These are phyloP conservation scores for Oopsacas minuta DNA, from an alignment of 37 sponge, comb jelly and placozoan species.

Conservation along the genomic window DNA sequence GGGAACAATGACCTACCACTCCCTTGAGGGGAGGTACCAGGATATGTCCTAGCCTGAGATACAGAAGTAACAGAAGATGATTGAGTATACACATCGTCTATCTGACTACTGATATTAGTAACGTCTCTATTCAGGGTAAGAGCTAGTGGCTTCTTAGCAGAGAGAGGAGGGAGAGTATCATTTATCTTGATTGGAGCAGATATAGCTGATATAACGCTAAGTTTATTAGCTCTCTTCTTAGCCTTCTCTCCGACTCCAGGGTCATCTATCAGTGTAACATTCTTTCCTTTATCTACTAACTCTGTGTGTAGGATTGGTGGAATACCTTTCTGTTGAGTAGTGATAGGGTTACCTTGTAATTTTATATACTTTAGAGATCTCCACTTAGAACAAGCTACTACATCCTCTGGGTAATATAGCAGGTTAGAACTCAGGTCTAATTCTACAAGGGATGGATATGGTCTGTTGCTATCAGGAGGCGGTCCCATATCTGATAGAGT, in stretches of 20 bases:
- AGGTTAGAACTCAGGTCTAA: neutral
- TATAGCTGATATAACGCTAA: neutral
- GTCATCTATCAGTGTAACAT: neutral
- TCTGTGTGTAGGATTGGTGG: neutral
- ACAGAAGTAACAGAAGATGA: neutral
- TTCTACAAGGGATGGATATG: neutral
- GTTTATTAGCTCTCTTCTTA: neutral
- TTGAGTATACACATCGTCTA: neutral
- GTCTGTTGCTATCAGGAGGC: neutral
- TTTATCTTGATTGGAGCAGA: neutral
- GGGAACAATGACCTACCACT: neutral
- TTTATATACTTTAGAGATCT: neutral
- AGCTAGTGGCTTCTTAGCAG: neutral
- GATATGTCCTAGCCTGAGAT: neutral
- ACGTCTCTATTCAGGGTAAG: neutral
- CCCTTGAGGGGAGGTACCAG: neutral
- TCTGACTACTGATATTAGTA: neutral
- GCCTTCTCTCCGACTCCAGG: neutral
- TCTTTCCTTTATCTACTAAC: neutral
- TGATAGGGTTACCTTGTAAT: conserved; percentile 11
- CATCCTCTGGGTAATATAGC: neutral
- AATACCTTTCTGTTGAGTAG: neutral
- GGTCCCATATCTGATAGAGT: neutral
- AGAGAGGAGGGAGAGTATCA: neutral
- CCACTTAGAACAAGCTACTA: neutral